phyloP scores from a whole-genome alignment of 2,113 vertebrate species.

The Cheirogaleus medius region DNA sequence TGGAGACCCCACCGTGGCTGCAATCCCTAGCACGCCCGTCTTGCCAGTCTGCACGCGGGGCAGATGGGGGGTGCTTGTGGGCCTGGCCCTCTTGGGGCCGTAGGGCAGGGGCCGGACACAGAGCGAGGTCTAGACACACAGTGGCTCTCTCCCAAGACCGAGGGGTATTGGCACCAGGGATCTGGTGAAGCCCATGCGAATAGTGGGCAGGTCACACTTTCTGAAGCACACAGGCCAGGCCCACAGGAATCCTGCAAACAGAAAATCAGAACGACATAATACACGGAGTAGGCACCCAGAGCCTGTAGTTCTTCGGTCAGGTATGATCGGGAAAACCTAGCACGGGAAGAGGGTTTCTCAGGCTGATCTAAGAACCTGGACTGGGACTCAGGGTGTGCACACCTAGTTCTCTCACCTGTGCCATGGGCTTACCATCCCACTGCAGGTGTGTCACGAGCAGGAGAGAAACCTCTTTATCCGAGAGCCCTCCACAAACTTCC shows the following conservation, averaged over 20 bases:
- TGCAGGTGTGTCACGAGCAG: rapidly evolving
- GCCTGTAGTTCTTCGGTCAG: rapidly evolving
- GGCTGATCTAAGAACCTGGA: rapidly evolving
- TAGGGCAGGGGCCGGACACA: not conserved
- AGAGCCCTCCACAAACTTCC: not conserved
- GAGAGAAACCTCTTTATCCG: not conserved
- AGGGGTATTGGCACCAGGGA: not conserved
- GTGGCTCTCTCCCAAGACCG: rapidly evolving
- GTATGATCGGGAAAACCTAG: too few relatives aligned
- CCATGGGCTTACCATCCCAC: rapidly evolving
- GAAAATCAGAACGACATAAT: rapidly evolving
- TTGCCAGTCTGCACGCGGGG: rapidly evolving
- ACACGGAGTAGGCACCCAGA: rapidly evolving
- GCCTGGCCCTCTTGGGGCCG: rapidly evolving
- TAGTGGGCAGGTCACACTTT: too few relatives aligned
- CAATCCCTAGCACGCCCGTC: rapidly evolving
- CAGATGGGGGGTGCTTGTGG: too few relatives aligned
- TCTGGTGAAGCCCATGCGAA: too few relatives aligned
- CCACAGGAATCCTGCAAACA: too few relatives aligned
- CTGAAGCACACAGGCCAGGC: not conserved
- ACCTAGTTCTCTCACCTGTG: not conserved
- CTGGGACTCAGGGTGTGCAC: rapidly evolving
- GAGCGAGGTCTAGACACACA: rapidly evolving
- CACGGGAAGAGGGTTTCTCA: rapidly evolving
- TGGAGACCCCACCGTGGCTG: rapidly evolving